Base-by-base conservation (phyloP, 2,113 vertebrate genomes). In the Agapornis roseicollis region DNA sequence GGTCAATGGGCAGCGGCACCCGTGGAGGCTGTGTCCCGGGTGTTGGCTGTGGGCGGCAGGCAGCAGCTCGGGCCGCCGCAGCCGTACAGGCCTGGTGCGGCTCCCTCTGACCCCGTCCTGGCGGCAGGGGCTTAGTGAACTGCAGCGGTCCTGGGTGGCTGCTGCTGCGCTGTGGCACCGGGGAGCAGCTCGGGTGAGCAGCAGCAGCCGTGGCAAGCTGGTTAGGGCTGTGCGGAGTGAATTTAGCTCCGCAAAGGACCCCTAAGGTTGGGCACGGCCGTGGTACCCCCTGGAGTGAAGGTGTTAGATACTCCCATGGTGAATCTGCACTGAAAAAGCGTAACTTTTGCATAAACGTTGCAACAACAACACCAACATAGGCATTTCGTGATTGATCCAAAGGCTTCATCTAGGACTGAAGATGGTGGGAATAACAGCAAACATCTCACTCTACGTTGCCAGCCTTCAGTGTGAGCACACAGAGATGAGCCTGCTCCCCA, bases 261-360 rank as follows among this genome's bases (percentile, higher is more conserved):
- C 0, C 1, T 37, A 3, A 17, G 31, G 37, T 16, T 53, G 11
- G 8, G 12, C n/a, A 8, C 6, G 6, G 53, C 41, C 10, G 25
- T n/a, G 29, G 41, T 18, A 31, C 33, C 12, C 5, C 7, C 9
- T 10, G 9, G 18, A 17, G 10, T 12, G 4, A 27, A 9, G 37
- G 19, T 0, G 9, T 69, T 49, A 2, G 0, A 2, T 14, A 2
- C 25, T 60, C 6, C 53, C 1, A 0, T 47, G 29, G 4, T 6
- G 33, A 33, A 15, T 11, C 42, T 18, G 33, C 17, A 10, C 72
- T 41, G 53, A 11, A 73, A 41, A 46, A 44, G 7, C 13, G 4
- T 9, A 15, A 24, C 24, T n/a, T 13, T 6, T 56, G 31, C 31
- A 22, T n/a, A 56, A 14, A 14, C 22, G 18, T 33, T 56, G 19